A percentile compares a stretch with the other conserved stretches of the same genome.
Evolutionary conservation across 2,888 invertebrate species (phyloP).

Genomic region (Ecliptopera silaceata): DNA sequence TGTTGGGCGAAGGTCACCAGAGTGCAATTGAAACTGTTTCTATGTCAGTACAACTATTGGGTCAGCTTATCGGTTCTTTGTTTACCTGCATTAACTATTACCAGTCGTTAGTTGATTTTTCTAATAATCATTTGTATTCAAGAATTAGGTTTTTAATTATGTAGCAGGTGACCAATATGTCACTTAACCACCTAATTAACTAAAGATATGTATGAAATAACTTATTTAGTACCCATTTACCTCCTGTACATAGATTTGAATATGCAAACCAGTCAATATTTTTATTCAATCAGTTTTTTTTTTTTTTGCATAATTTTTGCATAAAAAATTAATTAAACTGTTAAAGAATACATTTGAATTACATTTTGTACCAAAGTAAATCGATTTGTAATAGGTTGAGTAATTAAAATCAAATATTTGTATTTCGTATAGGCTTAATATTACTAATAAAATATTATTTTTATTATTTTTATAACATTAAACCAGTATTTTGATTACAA

Average conservation of each 20-base stretch:
- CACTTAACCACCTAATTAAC: neutral
- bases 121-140: conserved; percentile 21
- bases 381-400: conserved; percentile 11
- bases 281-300: neutral
- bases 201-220: neutral
- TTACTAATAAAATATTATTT: conserved; percentile 3
- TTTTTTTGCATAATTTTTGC: neutral
- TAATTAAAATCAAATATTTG: conserved; percentile 16
- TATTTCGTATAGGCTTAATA: no score
- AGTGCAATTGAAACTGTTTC: conserved; percentile 59
- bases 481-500: conserved; percentile 2
- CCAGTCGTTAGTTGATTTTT: conserved; percentile 35
- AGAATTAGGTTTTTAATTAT: conserved; percentile 12
- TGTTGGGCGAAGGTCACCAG: conserved; percentile 66
- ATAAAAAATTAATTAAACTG: neutral
- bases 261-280: neutral
- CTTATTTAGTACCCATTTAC: neutral
- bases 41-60: conserved; percentile 53
- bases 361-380: conserved; percentile 10
- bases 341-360: neutral
- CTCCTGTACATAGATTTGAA: neutral
- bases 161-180: conserved; percentile 13
- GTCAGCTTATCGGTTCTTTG: conserved; percentile 45
- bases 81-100: conserved; percentile 41
- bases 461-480: neutral